A percentile compares a stretch with the other conserved stretches of the same genome.
Evolutionary conservation across 2,113 vertebrate species (phyloP).

Genomic region (Mus spicilegus): DNA sequence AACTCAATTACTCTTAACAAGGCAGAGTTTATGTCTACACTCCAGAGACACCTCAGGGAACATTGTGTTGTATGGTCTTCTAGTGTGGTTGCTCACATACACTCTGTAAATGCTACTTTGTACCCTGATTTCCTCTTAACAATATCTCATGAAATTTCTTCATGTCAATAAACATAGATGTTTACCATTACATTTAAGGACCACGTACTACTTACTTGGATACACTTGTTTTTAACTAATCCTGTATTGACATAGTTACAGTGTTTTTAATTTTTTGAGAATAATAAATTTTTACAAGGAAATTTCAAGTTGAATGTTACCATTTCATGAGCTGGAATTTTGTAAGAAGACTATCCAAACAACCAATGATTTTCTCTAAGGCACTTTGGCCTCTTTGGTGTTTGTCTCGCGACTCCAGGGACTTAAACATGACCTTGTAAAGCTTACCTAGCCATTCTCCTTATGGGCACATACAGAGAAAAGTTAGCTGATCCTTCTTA

Average conservation of each 20-base stretch:
- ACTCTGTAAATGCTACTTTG: neutral
- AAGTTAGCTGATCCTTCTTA: neutral
- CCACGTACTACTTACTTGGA: neutral
- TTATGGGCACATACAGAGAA: neutral
- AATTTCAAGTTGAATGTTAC: constrained; percentile 31
- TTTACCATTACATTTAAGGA: constrained; percentile 57
- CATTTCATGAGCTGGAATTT: constrained; percentile 24
- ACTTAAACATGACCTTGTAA: neutral
- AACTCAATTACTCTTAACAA: neutral
- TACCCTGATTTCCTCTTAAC: constrained; percentile 47
- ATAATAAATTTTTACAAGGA: constrained; percentile 57
- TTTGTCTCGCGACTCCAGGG: neutral
- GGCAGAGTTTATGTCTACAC: neutral
- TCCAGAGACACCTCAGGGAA: neutral
- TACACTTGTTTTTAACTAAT: constrained; percentile 32
- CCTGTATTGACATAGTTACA: neutral
- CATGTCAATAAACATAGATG: neutral
- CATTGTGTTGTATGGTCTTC: neutral
- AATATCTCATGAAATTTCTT: constrained; percentile 19
- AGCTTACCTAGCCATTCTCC: neutral
- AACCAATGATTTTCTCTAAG: constrained; percentile 51
- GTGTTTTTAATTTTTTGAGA: constrained; percentile 39
- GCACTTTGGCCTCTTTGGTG: neutral
- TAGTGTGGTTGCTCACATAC: neutral
- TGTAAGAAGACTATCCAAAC: constrained; percentile 16